phyloP scores from a whole-genome alignment of 2,888 invertebrate genomes.

The Lepeophtheirus nordmannii region DNA sequence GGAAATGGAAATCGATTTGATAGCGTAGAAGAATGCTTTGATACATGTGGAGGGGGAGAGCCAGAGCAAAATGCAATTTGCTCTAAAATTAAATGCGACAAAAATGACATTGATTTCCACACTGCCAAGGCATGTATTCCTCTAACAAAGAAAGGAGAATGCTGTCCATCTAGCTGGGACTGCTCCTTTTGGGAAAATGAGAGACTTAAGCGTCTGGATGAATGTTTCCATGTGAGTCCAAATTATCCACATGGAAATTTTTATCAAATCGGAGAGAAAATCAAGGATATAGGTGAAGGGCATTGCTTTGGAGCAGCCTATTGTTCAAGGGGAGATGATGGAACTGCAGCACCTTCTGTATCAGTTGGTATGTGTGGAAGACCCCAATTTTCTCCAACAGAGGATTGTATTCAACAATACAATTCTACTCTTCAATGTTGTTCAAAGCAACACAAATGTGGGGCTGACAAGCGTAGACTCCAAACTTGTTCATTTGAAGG shows the following conservation, averaged over 20 bases:
- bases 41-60: slow-evolving; percentile 18
- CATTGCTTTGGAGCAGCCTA: background rate
- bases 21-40: slow-evolving; percentile 17
- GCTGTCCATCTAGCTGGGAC: slow-evolving; percentile 24
- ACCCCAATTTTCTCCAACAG: background rate
- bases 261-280: background rate
- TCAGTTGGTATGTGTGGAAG: slow-evolving; percentile 7
- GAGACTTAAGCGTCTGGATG: slow-evolving; percentile 7
- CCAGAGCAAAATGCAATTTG: slow-evolving; percentile 14
- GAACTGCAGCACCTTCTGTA: background rate
- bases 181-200: slow-evolving; percentile 20
- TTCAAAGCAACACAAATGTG: background rate
- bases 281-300: background rate
- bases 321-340: background rate
- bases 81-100: slow-evolving; percentile 13
- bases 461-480: background rate
- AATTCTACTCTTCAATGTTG: background rate
- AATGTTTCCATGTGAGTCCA: slow-evolving; percentile 4
- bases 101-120: slow-evolving; percentile 1
- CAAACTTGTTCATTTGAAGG: slow-evolving; percentile 2
- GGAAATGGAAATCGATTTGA: slow-evolving; percentile 21
- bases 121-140: slow-evolving; percentile 21
- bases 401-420: slow-evolving; percentile 5
- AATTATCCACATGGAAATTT: slow-evolving; percentile 10
- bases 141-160: slow-evolving; percentile 19